Conservation (phyloP, 2,797 vertebrate genomes). For the Agapornis canus region DNA sequence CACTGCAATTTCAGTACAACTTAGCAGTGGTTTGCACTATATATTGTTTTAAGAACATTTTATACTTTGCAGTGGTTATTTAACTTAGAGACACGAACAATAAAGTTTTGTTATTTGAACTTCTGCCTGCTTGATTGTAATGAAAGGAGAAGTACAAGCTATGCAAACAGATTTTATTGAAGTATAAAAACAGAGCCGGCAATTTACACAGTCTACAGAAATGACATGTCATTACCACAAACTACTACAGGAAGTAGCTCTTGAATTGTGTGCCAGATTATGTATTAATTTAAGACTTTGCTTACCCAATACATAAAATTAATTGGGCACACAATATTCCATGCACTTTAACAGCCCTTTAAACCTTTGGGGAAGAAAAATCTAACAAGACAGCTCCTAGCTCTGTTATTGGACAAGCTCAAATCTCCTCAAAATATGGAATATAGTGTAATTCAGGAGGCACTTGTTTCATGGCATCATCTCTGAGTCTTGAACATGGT, state of each 20-base stretch:
- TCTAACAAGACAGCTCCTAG: neutral
- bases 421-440: neutral
- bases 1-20: neutral
- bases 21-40: neutral
- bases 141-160: constrained; percentile 40
- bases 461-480: neutral
- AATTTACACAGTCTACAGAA: constrained; percentile 49
- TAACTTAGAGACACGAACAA: constrained; percentile 1
- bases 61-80: constrained; percentile 1
- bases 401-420: neutral
- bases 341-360: neutral
- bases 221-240: constrained; percentile 45
- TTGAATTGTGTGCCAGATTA: constrained; percentile 12
- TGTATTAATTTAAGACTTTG: constrained; percentile 18
- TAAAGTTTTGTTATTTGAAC: constrained; percentile 52
- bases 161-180: constrained; percentile 54
- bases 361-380: neutral
- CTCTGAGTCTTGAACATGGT: neutral
- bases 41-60: neutral
- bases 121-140: constrained; percentile 5
- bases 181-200: constrained; percentile 28
- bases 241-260: constrained; percentile 41
- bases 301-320: neutral
- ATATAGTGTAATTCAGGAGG: neutral
- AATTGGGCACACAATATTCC: neutral